Base-by-base conservation (phyloP, 2,113 vertebrate genomes). In the Oostethus manadensis region DNA sequence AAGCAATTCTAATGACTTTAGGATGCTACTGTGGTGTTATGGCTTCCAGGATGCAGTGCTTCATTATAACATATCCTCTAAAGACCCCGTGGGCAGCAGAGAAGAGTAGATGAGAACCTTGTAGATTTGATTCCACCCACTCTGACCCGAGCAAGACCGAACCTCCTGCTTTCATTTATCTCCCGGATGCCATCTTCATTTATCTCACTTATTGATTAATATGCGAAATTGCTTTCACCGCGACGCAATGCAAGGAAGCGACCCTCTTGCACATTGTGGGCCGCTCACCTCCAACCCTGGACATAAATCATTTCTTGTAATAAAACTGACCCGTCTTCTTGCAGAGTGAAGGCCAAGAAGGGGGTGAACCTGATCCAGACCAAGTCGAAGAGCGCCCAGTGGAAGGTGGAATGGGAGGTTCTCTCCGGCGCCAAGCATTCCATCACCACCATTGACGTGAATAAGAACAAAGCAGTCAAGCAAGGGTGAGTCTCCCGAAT, bases 291-390 rank as follows among this genome's bases (percentile, higher is more conserved):
- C 59, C 54, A 74, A 82, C 77, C 79, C 26, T 0, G 26, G 17
- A 33, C 71, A 73, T 83, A 77, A 83, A 84, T 84, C 79, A 78
- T 23, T 47, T 38, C 57, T 46, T 48, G 61, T 66, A 58, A 77
- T 83, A 77, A 82, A 72, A 78, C 23, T 56, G 60, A 76, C 66
- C 47, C 1, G 23, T 51, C 66, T 48, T 42, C 63, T 64, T 58
- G 1, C 86, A 99, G 97, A 87, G 96, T 99, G 81, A 99, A 99
- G 81, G 97, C 96, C 20, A 99, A 99, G 88, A 99, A 99, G 51
- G 97, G 97, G 0, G 93, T 99, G 74, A 98, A 96, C 80, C 90
- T 99, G 71, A 89, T 95, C 5, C 93, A 89, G 71, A 97, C 94
- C 69, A 92, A 88, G 74, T 92, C 96, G 0, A 91, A 92, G 86